These are phyloP conservation scores for Andrena bicolor DNA, from an alignment of 2,888 invertebrate genomes.

Conservation along the genomic window DNA sequence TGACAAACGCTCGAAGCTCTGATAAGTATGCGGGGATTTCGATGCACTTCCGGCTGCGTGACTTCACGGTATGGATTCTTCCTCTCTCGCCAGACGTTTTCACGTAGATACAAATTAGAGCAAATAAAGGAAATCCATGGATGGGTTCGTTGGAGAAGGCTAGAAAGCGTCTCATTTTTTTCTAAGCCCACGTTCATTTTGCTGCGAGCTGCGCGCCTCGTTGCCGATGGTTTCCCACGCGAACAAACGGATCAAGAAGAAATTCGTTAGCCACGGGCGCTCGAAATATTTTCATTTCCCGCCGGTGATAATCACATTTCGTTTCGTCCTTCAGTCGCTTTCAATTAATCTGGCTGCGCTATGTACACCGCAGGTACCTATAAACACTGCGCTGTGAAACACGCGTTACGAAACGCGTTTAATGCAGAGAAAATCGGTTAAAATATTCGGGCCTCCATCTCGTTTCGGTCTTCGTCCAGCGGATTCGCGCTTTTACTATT, in stretches of 20 bases:
- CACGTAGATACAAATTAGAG: conserved; percentile 43
- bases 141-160: neutral
- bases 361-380: neutral
- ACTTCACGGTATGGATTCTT: conserved; percentile 50
- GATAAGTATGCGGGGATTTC: conserved; percentile 52
- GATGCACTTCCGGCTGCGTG: conserved; percentile 61
- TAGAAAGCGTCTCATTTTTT: neutral
- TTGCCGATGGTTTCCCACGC: neutral
- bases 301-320: neutral
- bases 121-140: conserved; percentile 29
- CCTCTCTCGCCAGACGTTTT: conserved; percentile 18
- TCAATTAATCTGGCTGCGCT: neutral
- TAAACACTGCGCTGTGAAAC: conserved; percentile 12
- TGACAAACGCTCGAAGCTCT: conserved; percentile 42
- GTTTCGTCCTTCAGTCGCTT: neutral
- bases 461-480: too few relatives aligned
- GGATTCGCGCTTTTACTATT: neutral
- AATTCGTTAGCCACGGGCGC: neutral
- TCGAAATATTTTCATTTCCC: conserved; percentile 27
- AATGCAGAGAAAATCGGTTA: neutral
- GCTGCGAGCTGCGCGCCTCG: neutral
- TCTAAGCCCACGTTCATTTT: neutral
- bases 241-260: neutral
- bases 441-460: conserved; percentile 1
- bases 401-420: neutral